A percentile compares a stretch with the other conserved stretches of the same genome.
Evolutionary conservation across 2,113 vertebrate species (phyloP).

Genomic region (Oenanthe oenanthe): DNA sequence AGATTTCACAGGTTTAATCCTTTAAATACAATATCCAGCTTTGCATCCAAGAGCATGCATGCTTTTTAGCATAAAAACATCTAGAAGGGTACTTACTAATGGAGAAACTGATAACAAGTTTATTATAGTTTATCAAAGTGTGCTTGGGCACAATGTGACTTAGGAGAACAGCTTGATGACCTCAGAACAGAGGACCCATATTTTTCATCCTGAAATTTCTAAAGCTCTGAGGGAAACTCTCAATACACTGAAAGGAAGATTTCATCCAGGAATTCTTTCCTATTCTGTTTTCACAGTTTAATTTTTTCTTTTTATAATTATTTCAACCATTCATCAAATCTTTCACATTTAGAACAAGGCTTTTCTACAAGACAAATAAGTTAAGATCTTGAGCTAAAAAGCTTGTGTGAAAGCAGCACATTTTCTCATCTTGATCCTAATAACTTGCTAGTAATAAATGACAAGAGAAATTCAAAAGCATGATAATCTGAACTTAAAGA

Average conservation of each 20-base stretch:
- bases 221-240: neutral
- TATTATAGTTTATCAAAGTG: neutral
- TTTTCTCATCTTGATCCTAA: neutral
- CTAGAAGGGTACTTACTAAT: neutral
- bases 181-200: neutral
- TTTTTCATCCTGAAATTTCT: neutral
- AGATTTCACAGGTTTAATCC: neutral
- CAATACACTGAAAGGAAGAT: neutral
- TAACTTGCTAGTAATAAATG: neutral
- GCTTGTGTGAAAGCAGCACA: neutral
- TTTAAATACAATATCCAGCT: neutral
- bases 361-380: neutral
- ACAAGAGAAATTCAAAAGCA: neutral
- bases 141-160: neutral
- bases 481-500: neutral
- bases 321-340: neutral
- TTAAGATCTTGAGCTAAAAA: neutral
- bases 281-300: neutral
- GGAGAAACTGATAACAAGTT: neutral
- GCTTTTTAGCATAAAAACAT: neutral
- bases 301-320: neutral
- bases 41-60: neutral
- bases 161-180: neutral
- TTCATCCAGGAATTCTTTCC: neutral
- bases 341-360: neutral